Evolutionary conservation across 2,797 vertebrate genomes (phyloP), one percentile per base, ranked within the genome.

Genomic region (Muscicapa comitata): DNA sequence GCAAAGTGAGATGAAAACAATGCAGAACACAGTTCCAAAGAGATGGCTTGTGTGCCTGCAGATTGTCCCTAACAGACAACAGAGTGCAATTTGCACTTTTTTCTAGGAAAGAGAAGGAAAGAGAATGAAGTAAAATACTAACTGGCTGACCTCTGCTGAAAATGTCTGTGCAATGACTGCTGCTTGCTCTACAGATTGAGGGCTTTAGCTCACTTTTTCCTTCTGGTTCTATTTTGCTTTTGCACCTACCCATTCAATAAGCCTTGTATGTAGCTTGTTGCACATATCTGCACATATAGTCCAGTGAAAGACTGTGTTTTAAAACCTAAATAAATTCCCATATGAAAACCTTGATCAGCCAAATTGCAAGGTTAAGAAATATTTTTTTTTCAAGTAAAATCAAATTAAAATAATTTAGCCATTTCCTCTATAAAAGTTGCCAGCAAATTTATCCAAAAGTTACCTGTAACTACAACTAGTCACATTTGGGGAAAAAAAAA

Each of bases 211-310:
- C 50, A 43, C 6, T 66, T 72, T 71, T 87, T 66, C 19, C 18
- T 75, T 78, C 51, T 85, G 11, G 48, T 45, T 23, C 11, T 40
- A 17, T 42, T 88, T 62, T 58, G 13, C 9, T 87, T 57, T 88
- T 90, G 12, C 13, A 59, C 11, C 23, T 58, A 8, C 7, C 72
- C 42, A 26, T 54, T 86, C 42, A 19, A 18, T 13, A 53, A 37
- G 2, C 8, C 9, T 71, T 45, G 5, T n/a, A 38, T 11, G 14
- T 10, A 71, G 6, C 17, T 78, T 66, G 21, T 40, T 84, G 26
- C 4, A n/a, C 8, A 10, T 23, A 78, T 75, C 40, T 29, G 3
- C 1, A 1, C 45, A 31, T 17, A 26, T 1, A 78, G 6, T 4
- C 10, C 16, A 40, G 11, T 31, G 15, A 19, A 77, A 92, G 7